Conservation (phyloP, 2,888 invertebrate genomes). For the Lochmaea capreae region DNA sequence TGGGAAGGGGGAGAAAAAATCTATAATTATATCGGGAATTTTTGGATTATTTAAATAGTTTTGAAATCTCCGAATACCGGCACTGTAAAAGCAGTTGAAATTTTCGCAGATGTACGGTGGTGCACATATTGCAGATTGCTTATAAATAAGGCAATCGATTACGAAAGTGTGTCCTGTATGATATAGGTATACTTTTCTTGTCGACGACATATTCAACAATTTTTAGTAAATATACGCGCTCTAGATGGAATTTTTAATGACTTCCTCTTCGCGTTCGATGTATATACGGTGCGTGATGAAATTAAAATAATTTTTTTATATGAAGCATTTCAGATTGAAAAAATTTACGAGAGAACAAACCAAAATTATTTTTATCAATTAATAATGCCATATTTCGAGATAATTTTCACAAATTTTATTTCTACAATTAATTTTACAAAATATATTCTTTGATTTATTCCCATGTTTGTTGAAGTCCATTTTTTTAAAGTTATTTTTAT, state of each 20-base stretch:
- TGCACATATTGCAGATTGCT: conserved; percentile 33
- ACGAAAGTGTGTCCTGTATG: conserved; percentile 33
- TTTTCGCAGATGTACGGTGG: conserved; percentile 32
- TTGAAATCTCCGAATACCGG: background rate
- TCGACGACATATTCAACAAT: conserved; percentile 25
- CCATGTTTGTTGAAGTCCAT: no score
- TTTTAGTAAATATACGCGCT: conserved; percentile 24
- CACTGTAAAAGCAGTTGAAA: conserved; percentile 15
- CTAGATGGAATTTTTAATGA: conserved; percentile 26
- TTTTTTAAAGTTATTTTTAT: no score
- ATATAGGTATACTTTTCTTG: conserved; percentile 5
- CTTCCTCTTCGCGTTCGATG: conserved; percentile 11
- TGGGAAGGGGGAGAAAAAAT: no score
- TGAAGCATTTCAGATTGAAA: background rate
- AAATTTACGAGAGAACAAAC: no score
- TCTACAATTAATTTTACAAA: no score
- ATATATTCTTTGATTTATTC: no score
- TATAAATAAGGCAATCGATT: conserved; percentile 34
- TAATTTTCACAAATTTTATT: no score
- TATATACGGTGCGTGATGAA: background rate
- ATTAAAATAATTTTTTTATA: no score
- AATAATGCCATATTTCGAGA: no score
- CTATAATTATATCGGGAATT: background rate
- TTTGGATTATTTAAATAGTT: background rate
- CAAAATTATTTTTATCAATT: no score